These are phyloP conservation scores for Agrotis puta DNA, from an alignment of 2,888 invertebrate genomes.

Conservation along the genomic window DNA sequence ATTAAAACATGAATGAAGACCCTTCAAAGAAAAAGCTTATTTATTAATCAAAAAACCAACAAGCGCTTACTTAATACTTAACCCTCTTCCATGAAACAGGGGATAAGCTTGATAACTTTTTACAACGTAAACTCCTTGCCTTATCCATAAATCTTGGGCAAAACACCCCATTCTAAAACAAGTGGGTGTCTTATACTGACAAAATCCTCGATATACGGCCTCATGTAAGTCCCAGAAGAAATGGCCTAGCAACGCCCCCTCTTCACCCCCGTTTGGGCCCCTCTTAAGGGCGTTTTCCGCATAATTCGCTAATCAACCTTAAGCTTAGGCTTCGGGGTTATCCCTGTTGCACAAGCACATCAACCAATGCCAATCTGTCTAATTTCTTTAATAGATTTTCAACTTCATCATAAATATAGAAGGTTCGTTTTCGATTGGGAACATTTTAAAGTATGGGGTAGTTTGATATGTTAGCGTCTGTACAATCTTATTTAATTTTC, in stretches of 20 bases:
- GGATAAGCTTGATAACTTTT: slow-evolving; percentile 56
- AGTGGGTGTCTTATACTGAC: slow-evolving; percentile 36
- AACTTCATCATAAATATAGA: too few relatives aligned
- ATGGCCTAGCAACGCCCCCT: slow-evolving; percentile 47
- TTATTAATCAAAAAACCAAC: slow-evolving; percentile 32
- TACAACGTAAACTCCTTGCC: slow-evolving; percentile 20
- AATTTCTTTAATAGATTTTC: too few relatives aligned
- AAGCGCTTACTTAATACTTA: slow-evolving; percentile 25
- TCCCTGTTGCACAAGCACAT: slow-evolving; percentile 15
- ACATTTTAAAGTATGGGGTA: too few relatives aligned
- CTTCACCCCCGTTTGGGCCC: slow-evolving; percentile 18
- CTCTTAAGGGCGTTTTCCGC: slow-evolving; percentile 47
- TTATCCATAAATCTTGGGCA: slow-evolving; percentile 45
- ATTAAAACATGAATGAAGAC: not conserved
- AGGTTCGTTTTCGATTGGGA: too few relatives aligned
- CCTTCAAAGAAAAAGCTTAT: not conserved
- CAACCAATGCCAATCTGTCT: too few relatives aligned
- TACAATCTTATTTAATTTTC: slow-evolving; percentile 52
- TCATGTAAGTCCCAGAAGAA: slow-evolving; percentile 43
- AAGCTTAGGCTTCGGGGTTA: slow-evolving; percentile 38
- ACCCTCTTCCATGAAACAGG: slow-evolving; percentile 2
- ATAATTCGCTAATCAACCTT: slow-evolving; percentile 74
- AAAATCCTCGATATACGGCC: slow-evolving; percentile 42
- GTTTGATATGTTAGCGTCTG: too few relatives aligned
- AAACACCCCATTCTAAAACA: slow-evolving; percentile 33